phyloP scores from a whole-genome alignment of 2,113 vertebrate genomes.

The Thryonomys swinderianus region DNA sequence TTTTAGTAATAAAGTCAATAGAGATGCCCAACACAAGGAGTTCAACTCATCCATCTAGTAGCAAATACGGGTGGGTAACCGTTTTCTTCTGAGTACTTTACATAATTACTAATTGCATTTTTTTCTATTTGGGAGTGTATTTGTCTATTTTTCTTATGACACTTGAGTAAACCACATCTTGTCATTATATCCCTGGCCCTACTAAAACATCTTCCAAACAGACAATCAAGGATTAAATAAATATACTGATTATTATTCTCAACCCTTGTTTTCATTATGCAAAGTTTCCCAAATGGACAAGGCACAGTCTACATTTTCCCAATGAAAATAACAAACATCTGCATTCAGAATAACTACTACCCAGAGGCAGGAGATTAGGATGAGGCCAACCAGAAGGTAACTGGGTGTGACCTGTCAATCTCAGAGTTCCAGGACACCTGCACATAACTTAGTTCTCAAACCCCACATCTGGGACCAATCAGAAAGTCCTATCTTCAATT shows the following conservation, averaged over 20 bases:
- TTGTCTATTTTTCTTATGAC: not conserved
- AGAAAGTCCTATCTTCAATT: not conserved
- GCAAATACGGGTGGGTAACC: not conserved
- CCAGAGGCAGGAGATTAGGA: not conserved
- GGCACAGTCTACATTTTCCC: not conserved
- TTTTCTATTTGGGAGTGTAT: not conserved
- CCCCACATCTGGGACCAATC: not conserved
- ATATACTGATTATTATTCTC: not conserved
- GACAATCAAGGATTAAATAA: not conserved
- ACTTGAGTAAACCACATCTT: not conserved
- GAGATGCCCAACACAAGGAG: not conserved
- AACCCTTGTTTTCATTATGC: not conserved
- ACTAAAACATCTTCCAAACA: not conserved
- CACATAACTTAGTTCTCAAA: not conserved
- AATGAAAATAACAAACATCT: not conserved
- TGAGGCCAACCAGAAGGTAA: not conserved
- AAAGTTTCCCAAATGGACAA: not conserved
- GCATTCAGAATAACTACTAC: not conserved
- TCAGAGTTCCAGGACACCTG: not conserved
- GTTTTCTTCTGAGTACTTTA: not conserved
- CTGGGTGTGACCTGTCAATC: not conserved
- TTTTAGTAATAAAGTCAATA: not conserved
- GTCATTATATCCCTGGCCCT: not conserved
- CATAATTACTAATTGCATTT: not conserved
- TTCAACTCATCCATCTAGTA: not conserved